Conservation (phyloP, 1,140 invertebrate genomes). For the Bombus superbus region DNA sequence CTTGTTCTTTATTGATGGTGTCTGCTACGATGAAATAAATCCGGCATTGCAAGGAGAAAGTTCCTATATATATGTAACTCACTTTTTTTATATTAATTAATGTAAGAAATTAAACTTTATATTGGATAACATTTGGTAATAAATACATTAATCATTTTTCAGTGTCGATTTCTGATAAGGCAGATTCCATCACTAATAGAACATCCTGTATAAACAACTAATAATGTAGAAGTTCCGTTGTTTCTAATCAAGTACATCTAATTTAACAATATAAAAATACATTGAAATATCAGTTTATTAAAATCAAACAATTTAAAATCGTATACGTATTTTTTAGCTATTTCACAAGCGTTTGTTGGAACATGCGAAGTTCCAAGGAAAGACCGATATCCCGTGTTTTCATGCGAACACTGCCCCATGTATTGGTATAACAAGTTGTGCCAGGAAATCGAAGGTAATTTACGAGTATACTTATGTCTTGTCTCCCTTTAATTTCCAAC, state of each 20-base stretch:
- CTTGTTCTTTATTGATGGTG: not conserved
- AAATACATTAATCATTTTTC: not conserved
- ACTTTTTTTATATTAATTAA: not conserved
- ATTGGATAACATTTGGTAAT: not conserved
- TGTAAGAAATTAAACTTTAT: not conserved
- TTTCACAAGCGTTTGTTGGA: constrained; percentile 92
- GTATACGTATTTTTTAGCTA: constrained; percentile 84
- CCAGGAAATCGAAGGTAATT: constrained; percentile 91
- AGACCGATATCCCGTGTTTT: constrained; percentile 83
- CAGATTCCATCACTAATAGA: not conserved
- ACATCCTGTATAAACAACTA: not conserved
- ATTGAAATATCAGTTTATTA: not conserved
- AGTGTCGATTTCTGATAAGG: not conserved
- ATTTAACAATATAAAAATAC: not conserved
- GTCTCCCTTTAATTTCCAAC: not conserved
- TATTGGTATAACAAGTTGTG: constrained; percentile 96
- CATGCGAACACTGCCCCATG: constrained; percentile 96
- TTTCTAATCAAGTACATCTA: not conserved
- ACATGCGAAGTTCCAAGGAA: constrained; percentile 84
- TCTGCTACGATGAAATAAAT: not conserved
- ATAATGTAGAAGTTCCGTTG: not conserved
- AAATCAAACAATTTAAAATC: not conserved
- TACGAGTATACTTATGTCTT: constrained; percentile 4
- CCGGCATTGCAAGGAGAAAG: not conserved
- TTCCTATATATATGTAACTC: not conserved